Evolutionary conservation across 2,113 vertebrate genomes (phyloP).

Genomic region (Austrofundulus limnaeus): DNA sequence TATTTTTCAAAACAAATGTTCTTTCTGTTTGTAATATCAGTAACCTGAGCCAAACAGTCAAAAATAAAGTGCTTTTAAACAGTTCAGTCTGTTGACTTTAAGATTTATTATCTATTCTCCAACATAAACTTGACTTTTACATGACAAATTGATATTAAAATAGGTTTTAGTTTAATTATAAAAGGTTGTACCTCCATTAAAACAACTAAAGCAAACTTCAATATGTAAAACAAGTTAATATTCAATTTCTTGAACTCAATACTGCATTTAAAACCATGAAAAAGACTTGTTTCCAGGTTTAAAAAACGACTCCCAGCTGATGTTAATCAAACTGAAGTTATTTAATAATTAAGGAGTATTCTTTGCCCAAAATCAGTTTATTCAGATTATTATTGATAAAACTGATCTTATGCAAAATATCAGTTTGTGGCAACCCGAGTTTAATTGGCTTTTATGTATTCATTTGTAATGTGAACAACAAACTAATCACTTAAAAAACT

Average conservation of each 20-base stretch:
- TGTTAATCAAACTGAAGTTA: too few relatives aligned
- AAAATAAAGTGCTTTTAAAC: background rate
- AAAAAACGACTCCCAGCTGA: too few relatives aligned
- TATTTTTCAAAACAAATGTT: background rate
- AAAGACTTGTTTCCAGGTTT: constrained; percentile 2
- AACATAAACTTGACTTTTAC: background rate
- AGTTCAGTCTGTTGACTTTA: background rate
- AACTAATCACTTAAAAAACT: too few relatives aligned
- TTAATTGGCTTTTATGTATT: too few relatives aligned
- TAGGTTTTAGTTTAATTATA: background rate
- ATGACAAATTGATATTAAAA: background rate
- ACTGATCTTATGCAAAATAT: too few relatives aligned
- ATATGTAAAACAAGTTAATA: too few relatives aligned
- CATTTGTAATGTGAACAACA: too few relatives aligned
- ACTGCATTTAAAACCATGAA: background rate
- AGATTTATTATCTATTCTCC: constrained; percentile 3
- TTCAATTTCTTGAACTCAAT: background rate
- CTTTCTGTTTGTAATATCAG: background rate
- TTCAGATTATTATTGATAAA: background rate
- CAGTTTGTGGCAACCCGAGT: background rate
- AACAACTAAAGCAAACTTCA: too few relatives aligned
- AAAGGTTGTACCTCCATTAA: background rate
- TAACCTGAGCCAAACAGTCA: background rate
- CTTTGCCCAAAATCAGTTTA: background rate
- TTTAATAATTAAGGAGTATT: background rate